Conservation (phyloP, 1,140 invertebrate species). For the Coenobita brevimanus region DNA sequence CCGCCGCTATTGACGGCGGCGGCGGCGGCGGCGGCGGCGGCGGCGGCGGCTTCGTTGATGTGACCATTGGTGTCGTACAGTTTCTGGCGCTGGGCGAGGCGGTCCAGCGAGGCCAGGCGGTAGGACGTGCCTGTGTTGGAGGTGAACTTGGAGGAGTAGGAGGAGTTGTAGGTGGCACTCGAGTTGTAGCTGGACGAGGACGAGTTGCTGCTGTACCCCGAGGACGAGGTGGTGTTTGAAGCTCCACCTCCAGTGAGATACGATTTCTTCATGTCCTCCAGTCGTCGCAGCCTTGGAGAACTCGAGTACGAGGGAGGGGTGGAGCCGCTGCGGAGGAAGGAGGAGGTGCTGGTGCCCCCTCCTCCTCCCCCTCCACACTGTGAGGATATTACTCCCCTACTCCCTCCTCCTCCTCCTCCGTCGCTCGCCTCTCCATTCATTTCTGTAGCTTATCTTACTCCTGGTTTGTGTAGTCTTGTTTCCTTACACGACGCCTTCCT, state of each 20-base stretch:
- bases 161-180: slow-evolving; percentile 14
- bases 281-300: slow-evolving; percentile 36
- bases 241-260: slow-evolving; percentile 16
- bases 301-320: slow-evolving; percentile 52
- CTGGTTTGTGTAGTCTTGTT: too few species aligned
- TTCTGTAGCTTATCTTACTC: background rate
- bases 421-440: slow-evolving; percentile 51
- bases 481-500: too few species aligned
- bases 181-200: slow-evolving; percentile 5
- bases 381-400: slow-evolving; percentile 43
- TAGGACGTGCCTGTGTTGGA: slow-evolving; percentile 70
- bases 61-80: slow-evolving; percentile 73
- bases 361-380: slow-evolving; percentile 25
- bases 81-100: slow-evolving; percentile 81
- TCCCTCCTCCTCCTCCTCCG: slow-evolving; percentile 19
- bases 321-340: slow-evolving; percentile 52
- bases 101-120: slow-evolving; percentile 80
- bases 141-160: slow-evolving; percentile 45
- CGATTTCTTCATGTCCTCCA: slow-evolving; percentile 56
- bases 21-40: background rate
- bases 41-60: background rate
- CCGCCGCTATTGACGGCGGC: too few species aligned
- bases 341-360: background rate
- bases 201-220: background rate
- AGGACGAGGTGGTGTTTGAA: background rate